Percentiles rank a stretch among this genome's conserved stretches.
Evolutionary conservation across 1,140 invertebrate genomes (phyloP).

Genomic region (Pteromalus puparum): DNA sequence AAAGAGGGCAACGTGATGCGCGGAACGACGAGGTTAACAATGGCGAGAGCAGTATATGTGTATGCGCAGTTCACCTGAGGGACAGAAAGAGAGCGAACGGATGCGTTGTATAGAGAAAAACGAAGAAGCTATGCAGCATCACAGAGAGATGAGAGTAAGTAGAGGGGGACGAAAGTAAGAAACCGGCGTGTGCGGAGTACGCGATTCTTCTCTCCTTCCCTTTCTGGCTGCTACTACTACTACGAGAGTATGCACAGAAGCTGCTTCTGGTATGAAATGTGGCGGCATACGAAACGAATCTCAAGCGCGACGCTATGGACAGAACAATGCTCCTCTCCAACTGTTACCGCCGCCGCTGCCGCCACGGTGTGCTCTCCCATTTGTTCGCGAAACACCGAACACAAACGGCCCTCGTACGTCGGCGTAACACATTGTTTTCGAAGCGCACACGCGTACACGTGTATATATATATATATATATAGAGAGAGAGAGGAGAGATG

Average conservation of each 20-base stretch:
- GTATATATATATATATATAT: neutral
- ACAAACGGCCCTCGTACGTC: constrained; percentile 62
- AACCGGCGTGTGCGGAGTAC: constrained; percentile 32
- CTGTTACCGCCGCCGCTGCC: constrained; percentile 29
- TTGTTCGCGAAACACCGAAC: constrained; percentile 74
- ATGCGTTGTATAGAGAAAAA: neutral
- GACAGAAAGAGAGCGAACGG: constrained; percentile 54
- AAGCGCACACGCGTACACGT: constrained; percentile 26
- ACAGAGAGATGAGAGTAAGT: neutral
- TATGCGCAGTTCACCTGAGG: constrained; percentile 64
- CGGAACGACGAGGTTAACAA: constrained; percentile 67
- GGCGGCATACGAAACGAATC: constrained; percentile 59
- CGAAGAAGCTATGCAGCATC: neutral
- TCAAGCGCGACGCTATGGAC: constrained; percentile 53
- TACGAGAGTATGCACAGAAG: neutral
- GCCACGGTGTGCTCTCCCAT: constrained; percentile 67
- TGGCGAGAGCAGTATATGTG: constrained; percentile 50
- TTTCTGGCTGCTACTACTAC: neutral
- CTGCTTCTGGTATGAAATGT: constrained; percentile 65
- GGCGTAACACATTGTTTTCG: constrained; percentile 57
- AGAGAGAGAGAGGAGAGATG: neutral
- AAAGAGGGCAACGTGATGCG: constrained; percentile 67
- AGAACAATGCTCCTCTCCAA: constrained; percentile 68
- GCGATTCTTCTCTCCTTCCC: neutral
- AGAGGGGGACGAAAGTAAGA: constrained; percentile 43